phyloP scores from a whole-genome alignment of 2,888 invertebrate genomes.

The Melieria picta region DNA sequence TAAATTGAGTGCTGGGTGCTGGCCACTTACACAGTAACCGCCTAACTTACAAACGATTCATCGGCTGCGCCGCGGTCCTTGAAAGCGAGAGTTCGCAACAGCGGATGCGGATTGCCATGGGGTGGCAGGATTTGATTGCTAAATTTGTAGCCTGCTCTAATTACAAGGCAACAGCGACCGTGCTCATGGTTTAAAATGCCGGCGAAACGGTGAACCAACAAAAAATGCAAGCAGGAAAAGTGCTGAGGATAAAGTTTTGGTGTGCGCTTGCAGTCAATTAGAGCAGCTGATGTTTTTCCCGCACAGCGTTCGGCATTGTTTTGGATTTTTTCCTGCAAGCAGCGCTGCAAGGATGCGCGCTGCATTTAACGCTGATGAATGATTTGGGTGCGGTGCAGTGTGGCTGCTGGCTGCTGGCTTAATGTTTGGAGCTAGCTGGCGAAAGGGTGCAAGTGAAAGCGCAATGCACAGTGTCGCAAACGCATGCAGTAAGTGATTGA shows the following conservation, averaged over 20 bases:
- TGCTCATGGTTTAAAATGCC: too few relatives aligned
- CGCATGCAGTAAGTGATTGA: too few relatives aligned
- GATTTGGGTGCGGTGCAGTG: not conserved
- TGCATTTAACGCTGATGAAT: slow-evolving; percentile 5
- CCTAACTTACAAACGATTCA: slow-evolving; percentile 8
- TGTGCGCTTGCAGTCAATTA: slow-evolving; percentile 29
- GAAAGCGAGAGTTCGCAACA: too few relatives aligned
- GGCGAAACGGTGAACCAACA: too few relatives aligned
- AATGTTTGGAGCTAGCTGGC: not conserved
- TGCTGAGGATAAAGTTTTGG: not conserved
- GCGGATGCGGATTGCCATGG: too few relatives aligned
- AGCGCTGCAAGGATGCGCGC: not conserved
- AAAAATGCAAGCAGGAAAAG: too few relatives aligned
- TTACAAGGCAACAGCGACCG: slow-evolving; percentile 19
- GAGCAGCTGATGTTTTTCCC: slow-evolving; percentile 36
- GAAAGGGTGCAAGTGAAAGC: not conserved
- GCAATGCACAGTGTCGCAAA: too few relatives aligned
- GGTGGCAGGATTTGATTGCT: slow-evolving; percentile 13
- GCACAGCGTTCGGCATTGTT: slow-evolving; percentile 29
- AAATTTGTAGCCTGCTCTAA: slow-evolving; percentile 35
- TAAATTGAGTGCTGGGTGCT: too few relatives aligned
- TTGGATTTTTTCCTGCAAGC: too few relatives aligned
- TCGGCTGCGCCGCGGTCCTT: not conserved
- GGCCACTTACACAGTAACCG: slow-evolving; percentile 22
- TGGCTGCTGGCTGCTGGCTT: not conserved